Evolutionary conservation across 2,113 vertebrate species (phyloP).

Genomic region (Ptilonorhynchus violaceus): DNA sequence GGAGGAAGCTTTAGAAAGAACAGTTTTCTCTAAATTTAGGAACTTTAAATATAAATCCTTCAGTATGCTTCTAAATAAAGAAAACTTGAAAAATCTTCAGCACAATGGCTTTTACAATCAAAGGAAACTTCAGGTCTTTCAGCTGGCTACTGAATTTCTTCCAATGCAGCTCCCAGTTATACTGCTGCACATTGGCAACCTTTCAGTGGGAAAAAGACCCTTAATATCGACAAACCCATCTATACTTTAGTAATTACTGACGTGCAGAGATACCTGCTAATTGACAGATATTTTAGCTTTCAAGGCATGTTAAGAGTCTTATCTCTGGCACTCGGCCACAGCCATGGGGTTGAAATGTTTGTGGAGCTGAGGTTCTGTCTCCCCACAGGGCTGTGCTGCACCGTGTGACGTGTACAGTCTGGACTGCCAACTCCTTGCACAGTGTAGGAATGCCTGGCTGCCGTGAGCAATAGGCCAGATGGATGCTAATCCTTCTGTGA

Average conservation of each 20-base stretch:
- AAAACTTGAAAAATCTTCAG: neutral
- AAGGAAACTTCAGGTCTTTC: neutral
- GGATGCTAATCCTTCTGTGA: neutral
- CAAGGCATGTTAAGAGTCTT: neutral
- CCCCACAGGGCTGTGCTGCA: neutral
- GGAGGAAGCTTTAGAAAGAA: neutral
- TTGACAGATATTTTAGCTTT: neutral
- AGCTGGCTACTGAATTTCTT: neutral
- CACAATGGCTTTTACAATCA: neutral
- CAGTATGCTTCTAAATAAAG: neutral
- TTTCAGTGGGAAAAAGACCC: neutral
- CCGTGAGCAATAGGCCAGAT: accelerated
- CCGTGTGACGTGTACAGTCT: neutral
- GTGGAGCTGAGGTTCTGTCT: neutral
- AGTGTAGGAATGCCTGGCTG: neutral
- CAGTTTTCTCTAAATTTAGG: neutral
- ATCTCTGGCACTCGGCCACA: neutral
- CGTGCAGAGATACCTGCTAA: neutral
- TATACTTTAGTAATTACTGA: neutral
- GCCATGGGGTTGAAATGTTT: neutral
- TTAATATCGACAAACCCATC: neutral
- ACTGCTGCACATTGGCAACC: neutral
- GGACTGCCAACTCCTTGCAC: neutral
- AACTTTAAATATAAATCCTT: neutral
- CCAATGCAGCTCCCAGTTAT: accelerated